Evolutionary conservation across 2,113 vertebrate genomes (phyloP).

Genomic region (Electrona antarctica): DNA sequence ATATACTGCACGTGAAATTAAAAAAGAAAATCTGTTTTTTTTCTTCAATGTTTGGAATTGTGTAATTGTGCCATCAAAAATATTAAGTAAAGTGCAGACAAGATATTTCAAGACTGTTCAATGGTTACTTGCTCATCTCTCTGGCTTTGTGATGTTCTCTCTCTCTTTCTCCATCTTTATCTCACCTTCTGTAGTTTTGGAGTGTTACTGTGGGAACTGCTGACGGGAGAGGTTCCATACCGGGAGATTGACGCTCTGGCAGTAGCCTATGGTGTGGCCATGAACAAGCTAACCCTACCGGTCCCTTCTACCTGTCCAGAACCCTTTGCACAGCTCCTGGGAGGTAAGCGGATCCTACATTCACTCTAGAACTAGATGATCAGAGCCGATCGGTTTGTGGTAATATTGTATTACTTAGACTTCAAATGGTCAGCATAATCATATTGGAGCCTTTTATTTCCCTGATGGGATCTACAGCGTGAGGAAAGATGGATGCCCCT

Average conservation of each 20-base stretch:
- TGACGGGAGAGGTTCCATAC: constrained; percentile 92
- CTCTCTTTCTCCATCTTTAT: neutral
- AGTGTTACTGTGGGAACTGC: constrained; percentile 91
- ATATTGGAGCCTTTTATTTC: neutral
- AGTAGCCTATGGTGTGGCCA: constrained; percentile 91
- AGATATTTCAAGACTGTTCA: too few relatives aligned
- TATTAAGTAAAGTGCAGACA: too few relatives aligned
- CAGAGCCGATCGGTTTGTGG: constrained; percentile 7
- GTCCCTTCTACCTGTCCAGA: constrained; percentile 91
- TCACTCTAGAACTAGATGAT: neutral
- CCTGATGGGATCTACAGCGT: neutral
- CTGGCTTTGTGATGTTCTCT: neutral
- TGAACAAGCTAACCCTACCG: constrained; percentile 91
- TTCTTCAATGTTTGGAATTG: too few relatives aligned
- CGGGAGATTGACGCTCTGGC: constrained; percentile 90
- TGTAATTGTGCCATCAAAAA: too few relatives aligned
- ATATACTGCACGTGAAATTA: too few relatives aligned
- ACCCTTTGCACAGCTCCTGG: constrained; percentile 87
- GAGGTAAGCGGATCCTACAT: constrained; percentile 73
- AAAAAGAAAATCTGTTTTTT: too few relatives aligned
- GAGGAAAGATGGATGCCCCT: neutral
- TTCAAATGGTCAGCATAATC: neutral
- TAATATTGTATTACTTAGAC: neutral
- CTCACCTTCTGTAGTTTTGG: constrained; percentile 81
- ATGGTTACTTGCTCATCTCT: too few relatives aligned